Conservation (phyloP, 2,797 vertebrate species). For the Nothura maculosa region DNA sequence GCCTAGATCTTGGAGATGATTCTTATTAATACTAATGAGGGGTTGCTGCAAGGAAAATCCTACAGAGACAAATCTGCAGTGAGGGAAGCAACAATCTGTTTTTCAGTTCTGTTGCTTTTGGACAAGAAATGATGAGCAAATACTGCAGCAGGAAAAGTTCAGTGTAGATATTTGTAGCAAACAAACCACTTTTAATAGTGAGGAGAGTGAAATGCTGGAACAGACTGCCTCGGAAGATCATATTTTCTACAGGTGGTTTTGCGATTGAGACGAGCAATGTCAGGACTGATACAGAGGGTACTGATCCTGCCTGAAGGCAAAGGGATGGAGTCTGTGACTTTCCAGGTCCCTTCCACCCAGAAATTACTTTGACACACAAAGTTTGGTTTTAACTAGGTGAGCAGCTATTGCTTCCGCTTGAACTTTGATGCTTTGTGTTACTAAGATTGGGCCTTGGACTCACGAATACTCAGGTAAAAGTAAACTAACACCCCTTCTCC, state of each 20-base stretch:
- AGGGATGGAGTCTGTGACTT: not conserved
- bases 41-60: not conserved
- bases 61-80: not conserved
- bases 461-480: not conserved
- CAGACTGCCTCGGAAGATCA: not conserved
- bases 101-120: not conserved
- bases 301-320: not conserved
- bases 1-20: rapidly evolving
- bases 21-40: not conserved
- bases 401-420: rapidly evolving
- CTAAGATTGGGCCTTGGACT: not conserved
- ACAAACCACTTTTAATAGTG: not conserved
- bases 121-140: not conserved
- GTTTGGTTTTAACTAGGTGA: not conserved
- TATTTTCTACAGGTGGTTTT: not conserved
- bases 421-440: not conserved
- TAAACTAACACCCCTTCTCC: not conserved
- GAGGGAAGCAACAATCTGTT: not conserved
- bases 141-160: not conserved
- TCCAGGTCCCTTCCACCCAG: not conserved
- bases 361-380: not conserved
- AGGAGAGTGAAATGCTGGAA: not conserved
- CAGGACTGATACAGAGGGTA: rapidly evolving
- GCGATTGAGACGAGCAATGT: not conserved
- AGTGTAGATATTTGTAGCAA: not conserved